A percentile compares a stretch with the other conserved stretches of the same genome.
Conservation (phyloP, 1,140 invertebrate species). For the Brachionus asplanchnoidis region DNA sequence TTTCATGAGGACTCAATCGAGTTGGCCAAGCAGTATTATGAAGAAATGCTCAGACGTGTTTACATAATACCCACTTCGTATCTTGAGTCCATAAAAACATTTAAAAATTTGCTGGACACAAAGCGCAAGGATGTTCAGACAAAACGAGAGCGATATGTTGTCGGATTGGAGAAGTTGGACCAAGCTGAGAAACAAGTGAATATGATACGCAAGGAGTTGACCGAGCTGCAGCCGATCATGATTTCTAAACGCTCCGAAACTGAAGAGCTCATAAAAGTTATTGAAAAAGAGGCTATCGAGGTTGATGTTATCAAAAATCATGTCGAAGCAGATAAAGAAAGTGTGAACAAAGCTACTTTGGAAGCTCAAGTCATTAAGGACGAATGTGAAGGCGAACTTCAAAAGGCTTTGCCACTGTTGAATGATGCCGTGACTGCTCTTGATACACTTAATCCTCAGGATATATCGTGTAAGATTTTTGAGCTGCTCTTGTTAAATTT, state of each 20-base stretch:
- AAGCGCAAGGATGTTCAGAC: constrained; percentile 66
- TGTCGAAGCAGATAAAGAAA: constrained; percentile 54
- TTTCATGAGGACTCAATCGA: constrained; percentile 54
- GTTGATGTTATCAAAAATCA: constrained; percentile 53
- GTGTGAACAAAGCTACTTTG: constrained; percentile 50
- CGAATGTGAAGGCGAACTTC: constrained; percentile 55
- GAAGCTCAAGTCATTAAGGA: constrained; percentile 56
- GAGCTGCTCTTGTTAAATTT: background rate
- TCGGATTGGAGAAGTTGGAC: constrained; percentile 58
- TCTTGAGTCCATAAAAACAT: constrained; percentile 57
- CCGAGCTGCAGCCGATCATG: constrained; percentile 54
- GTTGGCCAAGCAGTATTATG: constrained; percentile 46
- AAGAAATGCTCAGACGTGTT: constrained; percentile 48
- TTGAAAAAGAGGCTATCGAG: constrained; percentile 54
- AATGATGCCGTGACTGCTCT: constrained; percentile 55
- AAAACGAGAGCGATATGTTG: constrained; percentile 64
- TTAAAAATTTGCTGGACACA: constrained; percentile 53
- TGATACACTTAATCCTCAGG: constrained; percentile 56
- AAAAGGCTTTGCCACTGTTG: constrained; percentile 55
- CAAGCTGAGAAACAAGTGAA: constrained; percentile 62
- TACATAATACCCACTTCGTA: constrained; percentile 58
- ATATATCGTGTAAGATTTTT: constrained; percentile 44
- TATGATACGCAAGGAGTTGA: constrained; percentile 56
- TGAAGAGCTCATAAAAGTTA: constrained; percentile 53
- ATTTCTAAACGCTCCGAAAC: constrained; percentile 54